Evolutionary conservation across 1,140 invertebrate genomes (phyloP).

Genomic region (Plectus sambesii): DNA sequence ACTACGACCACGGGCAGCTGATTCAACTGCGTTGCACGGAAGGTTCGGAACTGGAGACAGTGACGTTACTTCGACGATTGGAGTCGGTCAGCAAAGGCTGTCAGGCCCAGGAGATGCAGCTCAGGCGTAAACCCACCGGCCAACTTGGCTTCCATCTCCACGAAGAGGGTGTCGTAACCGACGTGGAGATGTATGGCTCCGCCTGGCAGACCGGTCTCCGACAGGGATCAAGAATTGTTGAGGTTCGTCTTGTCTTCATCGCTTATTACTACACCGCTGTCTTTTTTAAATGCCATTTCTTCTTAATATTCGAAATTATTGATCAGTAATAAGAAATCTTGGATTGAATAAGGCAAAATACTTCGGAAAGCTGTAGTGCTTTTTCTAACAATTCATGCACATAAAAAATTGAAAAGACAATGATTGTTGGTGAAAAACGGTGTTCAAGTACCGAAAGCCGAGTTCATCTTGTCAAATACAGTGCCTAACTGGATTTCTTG

Average conservation of each 20-base stretch:
- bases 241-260: slow-evolving; percentile 52
- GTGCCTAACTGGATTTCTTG: too few species aligned
- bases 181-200: slow-evolving; percentile 73
- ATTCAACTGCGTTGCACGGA: slow-evolving; percentile 35
- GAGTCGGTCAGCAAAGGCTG: slow-evolving; percentile 40
- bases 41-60: slow-evolving; percentile 34
- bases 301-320: background rate
- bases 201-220: slow-evolving; percentile 77
- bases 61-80: slow-evolving; percentile 29
- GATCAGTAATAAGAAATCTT: background rate
- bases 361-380: too few species aligned
- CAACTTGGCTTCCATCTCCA: slow-evolving; percentile 91
- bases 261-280: too few species aligned
- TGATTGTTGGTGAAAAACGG: too few species aligned
- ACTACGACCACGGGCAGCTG: slow-evolving; percentile 44
- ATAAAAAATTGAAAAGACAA: too few species aligned
- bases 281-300: too few species aligned
- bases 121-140: slow-evolving; percentile 65
- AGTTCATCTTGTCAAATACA: too few species aligned
- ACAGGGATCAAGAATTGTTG: slow-evolving; percentile 75
- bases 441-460: too few species aligned
- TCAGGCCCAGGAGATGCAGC: slow-evolving; percentile 48
- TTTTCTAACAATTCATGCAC: too few species aligned
- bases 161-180: slow-evolving; percentile 82
- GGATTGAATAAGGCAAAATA: background rate